These are phyloP conservation scores for Sebastes melanostomus DNA, from an alignment of 2,797 vertebrate species.

Conservation along the genomic window DNA sequence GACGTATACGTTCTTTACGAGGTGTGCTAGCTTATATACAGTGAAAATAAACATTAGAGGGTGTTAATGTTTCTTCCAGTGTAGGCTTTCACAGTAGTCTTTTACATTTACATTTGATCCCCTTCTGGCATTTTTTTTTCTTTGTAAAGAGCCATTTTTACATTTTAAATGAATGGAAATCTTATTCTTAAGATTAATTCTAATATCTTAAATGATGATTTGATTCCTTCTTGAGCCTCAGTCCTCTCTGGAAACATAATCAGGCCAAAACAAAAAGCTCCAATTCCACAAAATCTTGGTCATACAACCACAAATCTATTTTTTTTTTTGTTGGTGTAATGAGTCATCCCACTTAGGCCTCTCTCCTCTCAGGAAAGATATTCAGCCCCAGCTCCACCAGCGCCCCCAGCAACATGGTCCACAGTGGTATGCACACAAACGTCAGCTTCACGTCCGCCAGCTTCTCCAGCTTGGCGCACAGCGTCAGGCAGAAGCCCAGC, in stretches of 20 bases:
- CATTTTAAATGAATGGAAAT: not conserved
- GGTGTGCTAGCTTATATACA: slow-evolving; percentile 7
- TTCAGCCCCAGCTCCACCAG: slow-evolving; percentile 91
- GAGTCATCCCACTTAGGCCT: slow-evolving; percentile 71
- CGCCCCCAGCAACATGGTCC: slow-evolving; percentile 90
- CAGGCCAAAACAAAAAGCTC: not conserved
- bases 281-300: slow-evolving; percentile 2
- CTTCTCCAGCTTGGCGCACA: slow-evolving; percentile 91
- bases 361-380: slow-evolving; percentile 89
- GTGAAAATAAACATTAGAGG: slow-evolving; percentile 10
- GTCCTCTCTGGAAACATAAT: slow-evolving; percentile 3
- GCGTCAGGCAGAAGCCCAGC: slow-evolving; percentile 91
- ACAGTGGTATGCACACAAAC: slow-evolving; percentile 93
- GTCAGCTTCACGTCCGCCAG: slow-evolving; percentile 87
- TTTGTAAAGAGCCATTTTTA: not conserved
- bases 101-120: slow-evolving; percentile 8
- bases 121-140: not conserved
- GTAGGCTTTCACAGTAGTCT: slow-evolving; percentile 58
- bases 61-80: slow-evolving; percentile 36
- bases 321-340: not conserved
- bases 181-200: slow-evolving; percentile 10
- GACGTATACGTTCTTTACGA: not conserved
- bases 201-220: not conserved
- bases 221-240: not conserved
- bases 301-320: not conserved